phyloP scores from a whole-genome alignment of 2,888 invertebrate species.

The Lepidocyrtoides sp. region DNA sequence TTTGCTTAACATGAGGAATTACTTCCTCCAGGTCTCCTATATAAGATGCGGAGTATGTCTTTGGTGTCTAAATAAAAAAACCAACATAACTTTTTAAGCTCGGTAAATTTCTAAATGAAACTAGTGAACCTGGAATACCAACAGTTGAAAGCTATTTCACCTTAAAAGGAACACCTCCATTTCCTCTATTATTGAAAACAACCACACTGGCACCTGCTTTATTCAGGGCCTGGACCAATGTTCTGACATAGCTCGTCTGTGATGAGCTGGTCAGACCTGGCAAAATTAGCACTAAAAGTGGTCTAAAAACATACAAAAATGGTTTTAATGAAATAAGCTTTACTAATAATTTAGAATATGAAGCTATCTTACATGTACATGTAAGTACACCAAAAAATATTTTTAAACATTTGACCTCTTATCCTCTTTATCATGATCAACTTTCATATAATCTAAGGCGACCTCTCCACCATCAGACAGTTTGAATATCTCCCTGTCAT shows the following conservation, averaged over 20 bases:
- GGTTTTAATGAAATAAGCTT: too few relatives aligned
- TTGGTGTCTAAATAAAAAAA: conserved; percentile 89
- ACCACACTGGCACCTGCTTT: conserved; percentile 90
- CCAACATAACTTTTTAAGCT: too few relatives aligned
- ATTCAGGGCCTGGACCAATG: conserved; percentile 90
- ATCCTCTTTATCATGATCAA: background rate
- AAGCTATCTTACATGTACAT: too few relatives aligned
- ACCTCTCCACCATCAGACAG: conserved; percentile 93
- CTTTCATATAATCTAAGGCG: conserved; percentile 91
- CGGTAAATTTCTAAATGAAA: too few relatives aligned
- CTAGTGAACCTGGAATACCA: too few relatives aligned
- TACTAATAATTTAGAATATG: too few relatives aligned
- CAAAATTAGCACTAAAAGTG: conserved; percentile 75
- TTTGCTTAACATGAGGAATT: conserved; percentile 89
- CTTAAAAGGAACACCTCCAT: conserved; percentile 91
- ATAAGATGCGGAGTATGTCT: conserved; percentile 94
- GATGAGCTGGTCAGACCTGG: conserved; percentile 93
- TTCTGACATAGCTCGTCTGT: conserved; percentile 93
- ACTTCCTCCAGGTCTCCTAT: conserved; percentile 93
- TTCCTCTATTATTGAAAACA: conserved; percentile 93
- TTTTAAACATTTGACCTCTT: too few relatives aligned
- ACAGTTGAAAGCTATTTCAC: too few relatives aligned
- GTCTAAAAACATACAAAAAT: conserved; percentile 45
- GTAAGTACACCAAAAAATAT: too few relatives aligned
- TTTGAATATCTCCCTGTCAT: conserved; percentile 89